phyloP scores from a whole-genome alignment of 2,888 invertebrate species.

The Drosophila colorata region DNA sequence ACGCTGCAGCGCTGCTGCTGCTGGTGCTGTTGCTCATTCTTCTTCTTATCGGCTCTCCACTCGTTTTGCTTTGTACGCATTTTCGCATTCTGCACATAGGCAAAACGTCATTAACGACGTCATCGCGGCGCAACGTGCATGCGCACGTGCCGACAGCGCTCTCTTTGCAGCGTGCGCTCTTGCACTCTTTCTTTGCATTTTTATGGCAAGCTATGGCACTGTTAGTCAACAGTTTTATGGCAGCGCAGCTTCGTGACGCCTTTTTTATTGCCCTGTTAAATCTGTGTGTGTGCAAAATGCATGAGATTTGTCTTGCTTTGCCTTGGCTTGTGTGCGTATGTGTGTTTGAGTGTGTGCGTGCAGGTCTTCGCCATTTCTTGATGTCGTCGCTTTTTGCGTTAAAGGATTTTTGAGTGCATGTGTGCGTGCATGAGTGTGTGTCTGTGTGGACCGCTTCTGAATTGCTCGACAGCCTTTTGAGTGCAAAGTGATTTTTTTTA shows the following conservation, averaged over 20 bases:
- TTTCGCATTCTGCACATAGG: slow-evolving; percentile 56
- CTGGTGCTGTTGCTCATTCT: background rate
- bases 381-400: slow-evolving; percentile 41
- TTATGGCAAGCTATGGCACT: slow-evolving; percentile 51
- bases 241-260: slow-evolving; percentile 45
- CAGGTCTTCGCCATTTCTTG: slow-evolving; percentile 31
- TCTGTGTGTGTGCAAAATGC: slow-evolving; percentile 49
- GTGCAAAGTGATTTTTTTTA: slow-evolving; percentile 65
- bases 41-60: slow-evolving; percentile 4
- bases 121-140: slow-evolving; percentile 46
- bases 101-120: slow-evolving; percentile 70
- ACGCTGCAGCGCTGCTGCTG: slow-evolving; percentile 15
- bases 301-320: slow-evolving; percentile 42
- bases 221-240: slow-evolving; percentile 48
- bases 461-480: slow-evolving; percentile 64
- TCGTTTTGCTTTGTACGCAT: slow-evolving; percentile 53
- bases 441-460: slow-evolving; percentile 35
- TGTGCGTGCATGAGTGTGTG: slow-evolving; percentile 16
- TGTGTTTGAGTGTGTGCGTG: too few relatives aligned
- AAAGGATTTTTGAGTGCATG: slow-evolving; percentile 46
- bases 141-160: slow-evolving; percentile 35
- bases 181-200: background rate
- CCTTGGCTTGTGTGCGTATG: slow-evolving; percentile 13
- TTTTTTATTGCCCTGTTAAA: slow-evolving; percentile 60
- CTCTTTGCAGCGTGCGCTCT: background rate